These are phyloP conservation scores for Rambutsinella grinnellia DNA, from an alignment of 2,888 invertebrate genomes.

Conservation along the genomic window DNA sequence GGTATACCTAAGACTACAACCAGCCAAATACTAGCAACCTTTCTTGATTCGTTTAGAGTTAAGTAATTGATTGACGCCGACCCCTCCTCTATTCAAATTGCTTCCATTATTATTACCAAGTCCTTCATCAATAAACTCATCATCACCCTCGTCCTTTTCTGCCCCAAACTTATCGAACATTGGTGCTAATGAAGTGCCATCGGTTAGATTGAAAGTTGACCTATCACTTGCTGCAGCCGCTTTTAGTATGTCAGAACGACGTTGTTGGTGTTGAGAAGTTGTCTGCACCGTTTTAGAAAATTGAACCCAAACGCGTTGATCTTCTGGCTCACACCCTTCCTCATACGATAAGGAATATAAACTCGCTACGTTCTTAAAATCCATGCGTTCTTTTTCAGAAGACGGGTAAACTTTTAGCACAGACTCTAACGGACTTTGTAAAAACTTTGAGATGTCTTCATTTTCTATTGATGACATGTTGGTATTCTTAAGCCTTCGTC, in stretches of 20 bases:
- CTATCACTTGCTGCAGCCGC: constrained; percentile 17
- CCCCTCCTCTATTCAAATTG: constrained; percentile 15
- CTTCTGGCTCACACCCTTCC: constrained; percentile 26
- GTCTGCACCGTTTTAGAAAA: constrained; percentile 36
- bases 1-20: too few species aligned
- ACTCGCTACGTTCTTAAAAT: constrained; percentile 25
- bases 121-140: constrained; percentile 41
- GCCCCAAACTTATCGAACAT: constrained; percentile 15
- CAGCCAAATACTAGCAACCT: too few species aligned
- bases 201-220: constrained; percentile 4
- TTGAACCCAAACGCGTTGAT: constrained; percentile 36
- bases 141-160: constrained; percentile 12
- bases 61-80: constrained; percentile 17
- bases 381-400: constrained; percentile 31
- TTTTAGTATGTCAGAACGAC: constrained; percentile 31
- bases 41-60: constrained; percentile 45
- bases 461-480: constrained; percentile 28
- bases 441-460: constrained; percentile 34
- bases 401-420: constrained; percentile 16
- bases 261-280: constrained; percentile 14
- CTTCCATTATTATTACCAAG: constrained; percentile 53
- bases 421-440: constrained; percentile 28
- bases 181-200: constrained; percentile 11
- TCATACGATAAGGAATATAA: constrained; percentile 34
- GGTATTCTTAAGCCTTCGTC: constrained; percentile 23